phyloP scores from a whole-genome alignment of 2,888 invertebrate genomes.

The Hymenopus coronatus region DNA sequence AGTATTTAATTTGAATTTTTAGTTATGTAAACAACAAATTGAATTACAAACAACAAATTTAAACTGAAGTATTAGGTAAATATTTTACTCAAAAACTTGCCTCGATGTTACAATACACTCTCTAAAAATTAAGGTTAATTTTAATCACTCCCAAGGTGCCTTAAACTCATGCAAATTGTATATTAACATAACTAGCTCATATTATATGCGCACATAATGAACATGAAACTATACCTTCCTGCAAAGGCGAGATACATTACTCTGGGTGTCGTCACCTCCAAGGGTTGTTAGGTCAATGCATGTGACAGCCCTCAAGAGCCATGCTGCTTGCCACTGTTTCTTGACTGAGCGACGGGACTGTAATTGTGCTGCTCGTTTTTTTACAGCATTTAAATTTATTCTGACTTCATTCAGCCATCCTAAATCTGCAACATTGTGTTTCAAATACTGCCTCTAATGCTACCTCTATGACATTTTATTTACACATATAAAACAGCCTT shows the following conservation, averaged over 20 bases:
- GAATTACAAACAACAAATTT: too few relatives aligned
- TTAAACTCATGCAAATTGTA: too few relatives aligned
- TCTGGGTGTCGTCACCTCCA: conserved; percentile 73
- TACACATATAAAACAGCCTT: background rate
- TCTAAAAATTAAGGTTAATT: too few relatives aligned
- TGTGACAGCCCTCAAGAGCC: conserved; percentile 78
- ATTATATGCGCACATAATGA: conserved; percentile 29
- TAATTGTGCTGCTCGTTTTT: conserved; percentile 53
- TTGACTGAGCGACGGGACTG: conserved; percentile 40
- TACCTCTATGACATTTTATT: background rate
- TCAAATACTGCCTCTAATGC: background rate
- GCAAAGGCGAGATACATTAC: conserved; percentile 79
- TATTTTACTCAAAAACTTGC: too few relatives aligned
- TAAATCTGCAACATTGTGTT: conserved; percentile 43
- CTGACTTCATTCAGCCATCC: conserved; percentile 52
- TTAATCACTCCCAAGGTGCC: too few relatives aligned
- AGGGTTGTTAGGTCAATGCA: conserved; percentile 93
- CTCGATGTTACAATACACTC: too few relatives aligned
- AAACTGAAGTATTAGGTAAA: too few relatives aligned
- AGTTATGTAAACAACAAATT: too few relatives aligned
- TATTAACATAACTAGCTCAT: too few relatives aligned
- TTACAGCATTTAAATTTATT: conserved; percentile 58
- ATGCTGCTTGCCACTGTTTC: conserved; percentile 61
- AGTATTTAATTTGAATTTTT: too few relatives aligned
- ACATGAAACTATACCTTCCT: conserved; percentile 58